Evolutionary conservation across 2,797 vertebrate genomes (phyloP).

Genomic region (Salmo trutta): DNA sequence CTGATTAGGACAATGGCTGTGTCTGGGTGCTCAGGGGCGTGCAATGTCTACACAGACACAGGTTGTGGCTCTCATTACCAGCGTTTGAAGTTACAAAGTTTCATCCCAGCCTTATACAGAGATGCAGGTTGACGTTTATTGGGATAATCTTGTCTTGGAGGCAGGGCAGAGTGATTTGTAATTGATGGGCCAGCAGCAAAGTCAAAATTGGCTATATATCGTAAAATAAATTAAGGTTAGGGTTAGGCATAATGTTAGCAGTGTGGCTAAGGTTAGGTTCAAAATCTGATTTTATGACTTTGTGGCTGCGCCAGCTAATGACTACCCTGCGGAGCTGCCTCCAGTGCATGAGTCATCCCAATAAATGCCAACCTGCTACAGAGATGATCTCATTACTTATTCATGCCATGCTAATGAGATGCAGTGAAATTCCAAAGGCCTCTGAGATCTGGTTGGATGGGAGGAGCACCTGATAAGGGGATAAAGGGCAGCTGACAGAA

Average conservation of each 20-base stretch:
- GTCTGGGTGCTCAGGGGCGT: background rate
- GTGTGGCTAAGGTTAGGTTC: too few relatives aligned
- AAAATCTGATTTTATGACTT: too few relatives aligned
- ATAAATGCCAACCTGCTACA: background rate
- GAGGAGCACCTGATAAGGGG: slow-evolving; percentile 23
- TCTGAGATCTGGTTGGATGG: slow-evolving; percentile 48
- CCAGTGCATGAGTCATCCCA: too few relatives aligned
- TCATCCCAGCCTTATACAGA: background rate
- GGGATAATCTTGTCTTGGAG: too few relatives aligned
- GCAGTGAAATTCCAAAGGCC: slow-evolving; percentile 50
- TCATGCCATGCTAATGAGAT: slow-evolving; percentile 54
- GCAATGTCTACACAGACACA: background rate
- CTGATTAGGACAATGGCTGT: background rate
- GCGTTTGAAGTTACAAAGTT: background rate
- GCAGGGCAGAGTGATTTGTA: too few relatives aligned
- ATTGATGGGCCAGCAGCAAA: too few relatives aligned
- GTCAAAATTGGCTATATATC: too few relatives aligned
- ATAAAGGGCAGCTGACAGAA: slow-evolving; percentile 44
- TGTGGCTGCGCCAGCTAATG: too few relatives aligned
- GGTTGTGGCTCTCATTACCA: slow-evolving; percentile 1
- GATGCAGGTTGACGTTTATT: background rate
- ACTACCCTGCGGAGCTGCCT: too few relatives aligned
- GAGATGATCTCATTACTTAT: slow-evolving; percentile 44
- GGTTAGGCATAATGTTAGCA: too few relatives aligned
- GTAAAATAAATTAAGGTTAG: too few relatives aligned